A percentile compares a stretch with the other conserved stretches of the same genome.
Conservation (phyloP, 2,888 invertebrate genomes). For the Mongoloraphidia duomilia region DNA sequence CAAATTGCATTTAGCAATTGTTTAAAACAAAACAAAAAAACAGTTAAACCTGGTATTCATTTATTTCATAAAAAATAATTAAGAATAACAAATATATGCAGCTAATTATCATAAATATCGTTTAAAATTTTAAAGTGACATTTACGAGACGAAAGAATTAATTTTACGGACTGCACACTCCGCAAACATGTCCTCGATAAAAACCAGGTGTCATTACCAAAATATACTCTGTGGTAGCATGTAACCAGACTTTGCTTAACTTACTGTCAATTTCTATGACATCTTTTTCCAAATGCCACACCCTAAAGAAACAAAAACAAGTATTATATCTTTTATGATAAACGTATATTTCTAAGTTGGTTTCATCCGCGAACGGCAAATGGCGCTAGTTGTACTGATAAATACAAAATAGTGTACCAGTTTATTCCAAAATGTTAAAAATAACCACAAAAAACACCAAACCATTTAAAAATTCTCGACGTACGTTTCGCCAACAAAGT, state of each 20-base stretch:
- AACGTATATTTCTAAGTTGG: too few species aligned
- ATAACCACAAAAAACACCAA: too few species aligned
- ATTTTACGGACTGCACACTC: slow-evolving; percentile 18
- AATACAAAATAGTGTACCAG: too few species aligned
- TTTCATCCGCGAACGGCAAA: too few species aligned
- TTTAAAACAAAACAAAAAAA: too few species aligned
- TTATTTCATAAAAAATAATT: neutral
- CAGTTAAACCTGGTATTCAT: neutral
- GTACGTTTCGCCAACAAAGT: too few species aligned
- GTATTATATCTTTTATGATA: neutral
- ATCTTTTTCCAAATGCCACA: slow-evolving; percentile 15
- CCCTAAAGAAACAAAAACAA: slow-evolving; percentile 13
- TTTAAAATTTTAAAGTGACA: neutral
- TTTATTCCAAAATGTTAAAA: too few species aligned
- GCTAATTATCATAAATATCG: neutral
- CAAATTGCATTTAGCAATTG: too few species aligned
- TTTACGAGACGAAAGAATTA: slow-evolving; percentile 12
- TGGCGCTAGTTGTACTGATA: too few species aligned
- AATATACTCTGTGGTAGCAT: slow-evolving; percentile 19
- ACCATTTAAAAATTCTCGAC: too few species aligned
- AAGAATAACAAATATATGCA: slow-evolving; percentile 2
- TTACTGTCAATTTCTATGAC: slow-evolving; percentile 18
- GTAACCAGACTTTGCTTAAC: slow-evolving; percentile 16
- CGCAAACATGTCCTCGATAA: slow-evolving; percentile 19
- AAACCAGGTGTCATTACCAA: slow-evolving; percentile 17